Percentiles rank a stretch among this genome's conserved stretches.
phyloP scores from a whole-genome alignment of 2,888 invertebrate genomes.

The Spodoptera exigua region DNA sequence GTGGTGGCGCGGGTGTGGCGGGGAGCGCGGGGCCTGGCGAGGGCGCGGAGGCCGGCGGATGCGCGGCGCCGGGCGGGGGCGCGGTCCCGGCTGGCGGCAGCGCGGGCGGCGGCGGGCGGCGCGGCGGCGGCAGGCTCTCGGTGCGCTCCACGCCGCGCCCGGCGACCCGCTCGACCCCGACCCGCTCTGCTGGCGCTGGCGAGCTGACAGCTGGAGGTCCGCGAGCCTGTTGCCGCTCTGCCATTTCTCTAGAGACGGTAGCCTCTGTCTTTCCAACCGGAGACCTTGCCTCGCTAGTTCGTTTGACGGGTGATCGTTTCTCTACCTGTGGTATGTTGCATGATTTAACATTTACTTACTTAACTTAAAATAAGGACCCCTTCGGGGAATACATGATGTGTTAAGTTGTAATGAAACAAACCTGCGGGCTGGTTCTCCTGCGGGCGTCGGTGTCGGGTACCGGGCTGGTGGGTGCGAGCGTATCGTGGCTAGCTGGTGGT shows the following conservation, averaged over 20 bases:
- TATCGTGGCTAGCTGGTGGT: conserved; percentile 64
- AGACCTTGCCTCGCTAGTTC: conserved; percentile 56
- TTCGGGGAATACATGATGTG: too few species aligned
- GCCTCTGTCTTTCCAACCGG: conserved; percentile 54
- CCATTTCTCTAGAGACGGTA: conserved; percentile 28
- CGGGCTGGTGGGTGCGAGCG: conserved; percentile 36
- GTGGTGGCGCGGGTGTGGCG: conserved; percentile 61
- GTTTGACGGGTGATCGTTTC: conserved; percentile 66
- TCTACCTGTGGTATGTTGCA: conserved; percentile 60
- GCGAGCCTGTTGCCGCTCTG: conserved; percentile 34
- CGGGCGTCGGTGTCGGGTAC: conserved; percentile 35
- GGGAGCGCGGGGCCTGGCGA: conserved; percentile 44
- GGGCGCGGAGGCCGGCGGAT: conserved; percentile 58
- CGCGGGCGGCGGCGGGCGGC: conserved; percentile 69
- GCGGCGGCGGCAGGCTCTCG: too few species aligned
- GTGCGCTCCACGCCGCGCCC: conserved; percentile 2
- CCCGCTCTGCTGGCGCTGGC: conserved; percentile 2
- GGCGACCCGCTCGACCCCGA: conserved; percentile 4
- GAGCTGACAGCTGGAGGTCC: background rate
- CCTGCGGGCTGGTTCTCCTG: conserved; percentile 52
- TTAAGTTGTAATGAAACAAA: conserved; percentile 8
- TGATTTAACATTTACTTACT: background rate
- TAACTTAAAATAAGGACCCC: too few species aligned
- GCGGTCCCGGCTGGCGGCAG: conserved; percentile 56
- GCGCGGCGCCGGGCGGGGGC: conserved; percentile 36